Conservation (phyloP, 2,113 vertebrate genomes). For the Bujurquina vittata region DNA sequence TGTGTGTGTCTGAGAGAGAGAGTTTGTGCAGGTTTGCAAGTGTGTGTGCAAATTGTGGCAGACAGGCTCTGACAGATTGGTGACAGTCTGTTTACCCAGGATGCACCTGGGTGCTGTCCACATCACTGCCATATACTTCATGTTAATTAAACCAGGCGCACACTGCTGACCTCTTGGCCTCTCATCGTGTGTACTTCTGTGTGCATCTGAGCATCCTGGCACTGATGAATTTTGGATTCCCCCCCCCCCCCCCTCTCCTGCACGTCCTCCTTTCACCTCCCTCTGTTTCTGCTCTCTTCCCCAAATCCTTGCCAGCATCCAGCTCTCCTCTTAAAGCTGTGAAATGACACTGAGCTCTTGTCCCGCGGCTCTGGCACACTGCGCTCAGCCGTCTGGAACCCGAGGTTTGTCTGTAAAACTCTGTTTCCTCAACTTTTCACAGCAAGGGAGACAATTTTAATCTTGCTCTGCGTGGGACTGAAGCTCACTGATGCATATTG, state of each 20-base stretch:
- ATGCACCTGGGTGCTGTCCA: slow-evolving; percentile 62
- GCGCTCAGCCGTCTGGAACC: slow-evolving; percentile 40
- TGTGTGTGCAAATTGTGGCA: slow-evolving; percentile 23
- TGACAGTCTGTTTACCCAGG: slow-evolving; percentile 62
- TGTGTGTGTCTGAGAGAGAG: neutral
- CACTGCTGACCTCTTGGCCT: slow-evolving; percentile 35
- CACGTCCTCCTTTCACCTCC: slow-evolving; percentile 8
- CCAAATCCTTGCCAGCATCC: slow-evolving; percentile 22
- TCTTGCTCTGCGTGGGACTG: slow-evolving; percentile 17
- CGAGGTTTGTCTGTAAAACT: slow-evolving; percentile 45
- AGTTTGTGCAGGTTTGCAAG: neutral
- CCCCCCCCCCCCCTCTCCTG: neutral
- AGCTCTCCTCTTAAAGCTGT: slow-evolving; percentile 51
- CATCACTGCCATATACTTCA: slow-evolving; percentile 44
- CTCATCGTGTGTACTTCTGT: slow-evolving; percentile 12
- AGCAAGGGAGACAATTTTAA: slow-evolving; percentile 34
- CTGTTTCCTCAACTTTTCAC: slow-evolving; percentile 45
- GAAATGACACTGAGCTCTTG: slow-evolving; percentile 60
- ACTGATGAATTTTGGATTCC: slow-evolving; percentile 29
- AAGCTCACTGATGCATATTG: slow-evolving; percentile 31
- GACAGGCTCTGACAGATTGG: slow-evolving; percentile 49
- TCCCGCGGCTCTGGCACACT: slow-evolving; percentile 48
- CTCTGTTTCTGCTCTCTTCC: slow-evolving; percentile 25
- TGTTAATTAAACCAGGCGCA: slow-evolving; percentile 63
- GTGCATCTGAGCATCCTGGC: neutral